Conservation (phyloP, 2,113 vertebrate species). For the Psammodynastes pulverulentus region DNA sequence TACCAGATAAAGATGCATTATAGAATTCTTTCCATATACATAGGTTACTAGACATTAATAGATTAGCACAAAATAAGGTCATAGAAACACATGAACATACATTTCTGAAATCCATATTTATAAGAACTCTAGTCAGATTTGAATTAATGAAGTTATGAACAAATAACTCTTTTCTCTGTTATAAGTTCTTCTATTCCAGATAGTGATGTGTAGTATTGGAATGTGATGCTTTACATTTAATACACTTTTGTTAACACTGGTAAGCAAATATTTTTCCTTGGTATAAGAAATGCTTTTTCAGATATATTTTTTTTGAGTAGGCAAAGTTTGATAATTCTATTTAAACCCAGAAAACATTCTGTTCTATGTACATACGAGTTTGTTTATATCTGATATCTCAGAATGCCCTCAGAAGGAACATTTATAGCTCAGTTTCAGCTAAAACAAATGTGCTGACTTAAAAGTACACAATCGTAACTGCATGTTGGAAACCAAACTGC, state of each 20-base stretch:
- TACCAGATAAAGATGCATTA: background rate
- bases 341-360: background rate
- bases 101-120: background rate
- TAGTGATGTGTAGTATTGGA: background rate
- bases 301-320: background rate
- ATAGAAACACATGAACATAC: background rate
- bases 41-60: background rate
- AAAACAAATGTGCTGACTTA: constrained; percentile 5
- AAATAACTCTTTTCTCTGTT: background rate
- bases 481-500: background rate
- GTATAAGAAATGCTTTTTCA: background rate
- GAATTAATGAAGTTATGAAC: background rate
- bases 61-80: background rate
- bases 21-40: background rate
- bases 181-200: background rate
- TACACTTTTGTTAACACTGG: background rate
- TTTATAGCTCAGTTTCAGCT: constrained; percentile 33
- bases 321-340: background rate
- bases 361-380: constrained; percentile 3
- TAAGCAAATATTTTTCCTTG: background rate
- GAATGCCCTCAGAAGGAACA: background rate
- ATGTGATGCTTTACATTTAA: background rate
- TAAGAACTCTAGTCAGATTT: background rate
- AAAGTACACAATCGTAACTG: constrained; percentile 16
- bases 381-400: background rate